Percentiles rank a stretch among this genome's conserved stretches.
Evolutionary conservation across 1,140 invertebrate genomes (phyloP).

Genomic region (Caenorhabditis remanei): DNA sequence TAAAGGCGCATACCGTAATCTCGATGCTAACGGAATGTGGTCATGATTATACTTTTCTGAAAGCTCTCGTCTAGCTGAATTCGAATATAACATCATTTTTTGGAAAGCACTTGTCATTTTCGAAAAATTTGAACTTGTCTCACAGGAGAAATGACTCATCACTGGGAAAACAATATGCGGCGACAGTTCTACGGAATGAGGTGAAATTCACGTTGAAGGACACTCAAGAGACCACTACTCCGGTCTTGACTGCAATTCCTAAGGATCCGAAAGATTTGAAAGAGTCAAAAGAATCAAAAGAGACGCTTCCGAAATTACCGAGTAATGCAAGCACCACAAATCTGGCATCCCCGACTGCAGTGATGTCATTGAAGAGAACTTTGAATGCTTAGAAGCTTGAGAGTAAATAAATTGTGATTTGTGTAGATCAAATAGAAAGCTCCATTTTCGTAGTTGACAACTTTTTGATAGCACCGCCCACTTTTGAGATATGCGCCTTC

Average conservation of each 20-base stretch:
- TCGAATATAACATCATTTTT: too few relatives aligned
- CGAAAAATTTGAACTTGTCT: too few relatives aligned
- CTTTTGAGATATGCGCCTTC: too few relatives aligned
- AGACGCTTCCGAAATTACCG: not conserved
- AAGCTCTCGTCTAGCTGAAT: too few relatives aligned
- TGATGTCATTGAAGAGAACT: conserved; percentile 21
- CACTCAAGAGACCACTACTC: not conserved
- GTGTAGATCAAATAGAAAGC: too few relatives aligned
- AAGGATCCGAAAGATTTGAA: not conserved
- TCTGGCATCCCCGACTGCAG: not conserved
- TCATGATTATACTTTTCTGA: too few relatives aligned
- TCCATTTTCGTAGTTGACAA: too few relatives aligned
- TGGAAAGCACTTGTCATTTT: not conserved
- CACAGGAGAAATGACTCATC: conserved; percentile 8
- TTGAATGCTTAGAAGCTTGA: not conserved
- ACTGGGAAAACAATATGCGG: conserved; percentile 18
- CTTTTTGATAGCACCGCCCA: too few relatives aligned
- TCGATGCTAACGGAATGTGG: too few relatives aligned
- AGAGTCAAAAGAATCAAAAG: conserved; percentile 15
- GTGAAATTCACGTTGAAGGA: conserved; percentile 27
- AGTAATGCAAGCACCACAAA: not conserved
- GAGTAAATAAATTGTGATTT: too few relatives aligned
- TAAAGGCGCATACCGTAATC: too few relatives aligned
- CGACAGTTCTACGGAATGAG: not conserved
- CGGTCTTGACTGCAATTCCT: not conserved